These are phyloP conservation scores for Gobio gobio DNA, from an alignment of 2,113 vertebrate species.

Conservation along the genomic window DNA sequence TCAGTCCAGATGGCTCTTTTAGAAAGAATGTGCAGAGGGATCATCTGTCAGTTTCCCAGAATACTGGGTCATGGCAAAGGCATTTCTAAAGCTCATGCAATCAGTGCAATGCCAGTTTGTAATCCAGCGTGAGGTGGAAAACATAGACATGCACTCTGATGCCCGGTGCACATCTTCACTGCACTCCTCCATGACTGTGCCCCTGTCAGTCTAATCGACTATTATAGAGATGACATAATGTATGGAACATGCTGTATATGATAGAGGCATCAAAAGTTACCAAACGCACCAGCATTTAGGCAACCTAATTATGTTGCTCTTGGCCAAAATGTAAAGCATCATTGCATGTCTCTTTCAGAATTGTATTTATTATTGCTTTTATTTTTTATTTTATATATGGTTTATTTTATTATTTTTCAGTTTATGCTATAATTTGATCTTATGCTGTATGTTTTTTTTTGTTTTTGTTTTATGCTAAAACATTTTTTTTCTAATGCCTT, in stretches of 20 bases:
- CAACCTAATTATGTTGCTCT: not conserved
- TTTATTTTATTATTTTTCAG: not conserved
- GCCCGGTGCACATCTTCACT: not conserved
- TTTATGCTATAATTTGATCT: not conserved
- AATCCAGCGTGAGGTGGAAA: slow-evolving; percentile 15
- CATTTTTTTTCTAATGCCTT: not conserved
- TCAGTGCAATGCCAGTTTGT: slow-evolving; percentile 27
- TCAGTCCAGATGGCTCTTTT: slow-evolving; percentile 57
- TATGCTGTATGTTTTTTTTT: not conserved
- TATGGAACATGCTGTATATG: too few relatives aligned
- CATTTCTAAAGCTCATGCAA: slow-evolving; percentile 50
- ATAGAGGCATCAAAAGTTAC: not conserved
- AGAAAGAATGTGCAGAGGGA: slow-evolving; percentile 48
- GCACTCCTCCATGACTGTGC: not conserved
- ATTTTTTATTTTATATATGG: not conserved
- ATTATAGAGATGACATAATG: not conserved
- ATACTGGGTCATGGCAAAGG: slow-evolving; percentile 52
- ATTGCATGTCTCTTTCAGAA: not conserved
- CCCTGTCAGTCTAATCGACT: not conserved
- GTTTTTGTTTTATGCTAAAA: not conserved
- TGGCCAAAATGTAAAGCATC: not conserved
- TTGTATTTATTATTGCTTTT: not conserved
- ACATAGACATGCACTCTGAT: slow-evolving; percentile 10
- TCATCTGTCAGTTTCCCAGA: slow-evolving; percentile 50
- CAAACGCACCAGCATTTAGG: not conserved